Conservation (phyloP, 2,888 invertebrate genomes). For the Digitonthophagus gazella region DNA sequence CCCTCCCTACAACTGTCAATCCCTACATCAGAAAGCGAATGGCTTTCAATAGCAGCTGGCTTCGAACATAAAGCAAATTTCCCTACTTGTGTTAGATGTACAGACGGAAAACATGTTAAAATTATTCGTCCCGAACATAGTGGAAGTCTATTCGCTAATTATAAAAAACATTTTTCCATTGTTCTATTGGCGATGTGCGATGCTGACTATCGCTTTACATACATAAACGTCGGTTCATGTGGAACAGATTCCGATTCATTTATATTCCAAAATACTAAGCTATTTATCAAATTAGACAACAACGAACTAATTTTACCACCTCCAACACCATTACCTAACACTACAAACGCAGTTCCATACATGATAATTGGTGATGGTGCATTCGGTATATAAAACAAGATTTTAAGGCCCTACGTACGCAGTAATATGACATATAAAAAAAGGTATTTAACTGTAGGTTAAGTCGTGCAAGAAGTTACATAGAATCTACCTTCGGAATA, state of each 20-base stretch:
- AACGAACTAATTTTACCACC: constrained; percentile 31
- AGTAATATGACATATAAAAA: constrained; percentile 32
- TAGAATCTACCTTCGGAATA: constrained; percentile 33
- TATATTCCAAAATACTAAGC: constrained; percentile 21
- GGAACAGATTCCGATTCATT: constrained; percentile 37
- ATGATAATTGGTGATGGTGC: constrained; percentile 36
- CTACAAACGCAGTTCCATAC: constrained; percentile 26
- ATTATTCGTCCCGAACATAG: background rate
- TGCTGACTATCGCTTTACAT: background rate
- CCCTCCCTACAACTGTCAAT: no score
- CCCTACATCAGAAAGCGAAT: background rate
- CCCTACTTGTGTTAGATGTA: constrained; percentile 15
- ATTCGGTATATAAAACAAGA: constrained; percentile 36
- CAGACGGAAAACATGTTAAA: constrained; percentile 26
- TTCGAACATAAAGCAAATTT: constrained; percentile 3
- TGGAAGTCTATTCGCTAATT: no score
- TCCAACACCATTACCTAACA: constrained; percentile 36
- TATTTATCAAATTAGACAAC: constrained; percentile 17
- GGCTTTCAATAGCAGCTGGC: background rate
- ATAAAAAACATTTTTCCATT: constrained; percentile 39
- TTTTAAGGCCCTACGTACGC: constrained; percentile 34
- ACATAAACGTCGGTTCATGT: constrained; percentile 26
- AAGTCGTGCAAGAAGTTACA: constrained; percentile 24
- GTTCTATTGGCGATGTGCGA: constrained; percentile 39
- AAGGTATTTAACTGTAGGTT: constrained; percentile 28